phyloP scores from a whole-genome alignment of 2,797 vertebrate species.

The Lindbergichthys nudifrons region DNA sequence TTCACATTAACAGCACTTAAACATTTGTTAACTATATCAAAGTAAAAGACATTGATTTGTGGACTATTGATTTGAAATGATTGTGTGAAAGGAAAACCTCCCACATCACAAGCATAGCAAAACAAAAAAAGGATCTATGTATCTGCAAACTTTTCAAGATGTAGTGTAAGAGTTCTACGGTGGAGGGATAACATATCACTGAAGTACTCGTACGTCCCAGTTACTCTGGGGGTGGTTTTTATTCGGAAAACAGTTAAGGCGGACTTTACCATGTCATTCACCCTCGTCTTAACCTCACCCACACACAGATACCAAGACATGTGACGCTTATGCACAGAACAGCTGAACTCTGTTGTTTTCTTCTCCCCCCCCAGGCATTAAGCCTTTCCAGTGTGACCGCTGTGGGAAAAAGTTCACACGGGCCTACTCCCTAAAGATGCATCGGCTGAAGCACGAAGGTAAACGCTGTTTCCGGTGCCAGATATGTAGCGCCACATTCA shows the following conservation, averaged over 20 bases:
- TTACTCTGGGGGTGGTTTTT: background rate
- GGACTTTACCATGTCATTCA: conserved; percentile 11
- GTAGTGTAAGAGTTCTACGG: background rate
- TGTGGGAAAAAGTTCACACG: conserved; percentile 99
- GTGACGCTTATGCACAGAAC: conserved; percentile 11
- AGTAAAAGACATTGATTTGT: no score
- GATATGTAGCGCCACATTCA: conserved; percentile 99
- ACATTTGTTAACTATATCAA: no score
- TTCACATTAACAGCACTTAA: no score
- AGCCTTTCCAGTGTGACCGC: conserved; percentile 99
- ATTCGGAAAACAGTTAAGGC: conserved; percentile 29
- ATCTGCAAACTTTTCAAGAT: background rate
- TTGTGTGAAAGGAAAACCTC: no score
- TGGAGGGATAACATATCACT: no score
- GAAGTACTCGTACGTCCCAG: background rate
- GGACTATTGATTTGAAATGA: no score
- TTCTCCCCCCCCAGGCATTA: conserved; percentile 90
- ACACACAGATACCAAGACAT: background rate
- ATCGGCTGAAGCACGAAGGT: conserved; percentile 99
- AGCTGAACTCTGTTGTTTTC: conserved; percentile 36
- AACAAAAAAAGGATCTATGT: no score
- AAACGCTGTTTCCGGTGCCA: conserved; percentile 99
- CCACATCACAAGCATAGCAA: no score
- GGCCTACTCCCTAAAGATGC: conserved; percentile 99
- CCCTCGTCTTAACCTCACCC: background rate